Base-by-base conservation (phyloP, 2,888 invertebrate genomes). In the Heliconius cydno region DNA sequence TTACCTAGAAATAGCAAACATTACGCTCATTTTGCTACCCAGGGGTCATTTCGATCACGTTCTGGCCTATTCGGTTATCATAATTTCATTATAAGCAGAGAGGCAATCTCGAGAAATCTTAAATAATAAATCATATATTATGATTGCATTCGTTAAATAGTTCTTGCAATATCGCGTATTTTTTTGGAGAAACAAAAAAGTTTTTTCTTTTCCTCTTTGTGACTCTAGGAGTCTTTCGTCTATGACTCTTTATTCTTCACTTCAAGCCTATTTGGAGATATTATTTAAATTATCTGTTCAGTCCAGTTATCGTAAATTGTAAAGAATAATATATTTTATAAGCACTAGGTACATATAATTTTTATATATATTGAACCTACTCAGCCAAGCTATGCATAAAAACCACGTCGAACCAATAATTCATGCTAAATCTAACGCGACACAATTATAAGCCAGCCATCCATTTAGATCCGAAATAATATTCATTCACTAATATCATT, bases 371-470 rank as follows among this genome's bases (percentile, higher is more conserved):
- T 57, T 15, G n/a, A n/a, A n/a, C n/a, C n/a, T n/a, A n/a, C 79
- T 82, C 80, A 82, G 79, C 57, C 13, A 74, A 65, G 75, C 74
- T 79, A 41, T 76, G 70, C 82, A 90, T 87, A 92, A 92, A 91
- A 90, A 90, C 90, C 88, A 90, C 92, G 91, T 92, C 91, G 89
- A 91, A 92, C 91, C 94, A 94, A 95, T 95, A 94, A 94, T 91
- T 95, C 94, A 95, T 92, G 93, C 92, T 94, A 92, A 94, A 94
- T 93, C 92, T 93, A 93, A 89, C 92, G 90, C 89, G 88, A 88
- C 86, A 94, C 94, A 94, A 94, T 94, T 94, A 94, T 92, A 95
- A 94, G 94, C 92, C 94, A 94, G 90, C 92, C 93, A 88, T 91
- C 90, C 91, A 94, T 94, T 92, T 90, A 89, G 90, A 90, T 92